Evolutionary conservation across 1,140 invertebrate species (phyloP), one percentile per base, ranked within the genome.

Genomic region (Laupala kohalensis): DNA sequence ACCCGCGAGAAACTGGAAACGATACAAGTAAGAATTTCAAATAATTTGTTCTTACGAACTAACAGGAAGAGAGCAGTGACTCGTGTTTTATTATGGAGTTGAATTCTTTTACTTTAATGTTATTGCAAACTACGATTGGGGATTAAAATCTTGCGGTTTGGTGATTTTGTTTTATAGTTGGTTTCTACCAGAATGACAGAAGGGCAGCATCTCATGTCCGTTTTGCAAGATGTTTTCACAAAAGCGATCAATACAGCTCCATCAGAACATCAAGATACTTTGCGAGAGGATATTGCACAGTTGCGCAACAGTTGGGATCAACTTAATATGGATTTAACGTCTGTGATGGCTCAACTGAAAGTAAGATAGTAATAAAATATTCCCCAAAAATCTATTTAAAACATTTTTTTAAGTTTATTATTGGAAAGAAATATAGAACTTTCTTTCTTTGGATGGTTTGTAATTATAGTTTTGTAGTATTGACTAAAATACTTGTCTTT

Each of bases 1-100:
- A 89, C 94, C 6, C 90, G 89, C 76, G 91, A 94, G 73, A 93
- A 95, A 82, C 79, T 96, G n/a, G 88, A 93, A 77, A 93, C 89
- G 4, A 84, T 89, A 6, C 86, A 85, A 77, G 82, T 88, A 71
- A 79, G 78, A 24, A 23, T 64, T 19, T n/a, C n/a, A 13, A 66
- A 26, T 26, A 66, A 4, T 26, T 66, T 66, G 25, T 24, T n/a
- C 64, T 23, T 23, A 6, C 25, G n/a, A n/a, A n/a, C n/a, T n/a
- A n/a, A n/a, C n/a, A n/a, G n/a, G n/a, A n/a, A n/a, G n/a, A n/a
- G n/a, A n/a, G n/a, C n/a, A n/a, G n/a, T n/a, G n/a, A n/a, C n/a
- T n/a, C n/a, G n/a, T n/a, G n/a, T n/a, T n/a, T n/a, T n/a, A n/a
- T n/a, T n/a, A n/a, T n/a, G n/a, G n/a, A n/a, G n/a, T n/a, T n/a